phyloP scores from a whole-genome alignment of 2,888 invertebrate species.

The Limnephilus lunatus region DNA sequence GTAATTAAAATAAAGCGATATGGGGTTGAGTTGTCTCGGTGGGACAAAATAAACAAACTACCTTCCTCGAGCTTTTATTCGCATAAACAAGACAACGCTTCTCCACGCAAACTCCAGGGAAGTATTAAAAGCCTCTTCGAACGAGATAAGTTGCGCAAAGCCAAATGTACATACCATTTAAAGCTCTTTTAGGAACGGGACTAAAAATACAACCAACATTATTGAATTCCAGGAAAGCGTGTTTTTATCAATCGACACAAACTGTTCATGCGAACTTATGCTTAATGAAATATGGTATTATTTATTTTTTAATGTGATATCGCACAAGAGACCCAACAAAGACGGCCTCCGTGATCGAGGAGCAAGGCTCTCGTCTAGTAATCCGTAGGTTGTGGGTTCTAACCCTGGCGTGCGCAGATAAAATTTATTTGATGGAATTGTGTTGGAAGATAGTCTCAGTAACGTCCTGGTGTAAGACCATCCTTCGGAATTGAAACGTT shows the following conservation, averaged over 20 bases:
- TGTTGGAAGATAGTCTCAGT: no score
- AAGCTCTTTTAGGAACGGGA: neutral
- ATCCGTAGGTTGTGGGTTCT: no score
- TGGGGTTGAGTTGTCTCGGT: constrained; percentile 48
- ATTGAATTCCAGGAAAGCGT: neutral
- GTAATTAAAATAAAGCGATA: constrained; percentile 58
- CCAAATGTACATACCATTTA: constrained; percentile 26
- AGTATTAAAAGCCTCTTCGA: constrained; percentile 49
- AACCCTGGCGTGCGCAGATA: no score
- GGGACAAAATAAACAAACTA: constrained; percentile 54
- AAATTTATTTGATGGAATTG: no score
- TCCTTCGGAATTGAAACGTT: no score
- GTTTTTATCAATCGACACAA: neutral
- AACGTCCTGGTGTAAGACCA: no score
- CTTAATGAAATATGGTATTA: no score
- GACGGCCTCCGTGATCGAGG: no score
- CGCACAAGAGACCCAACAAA: no score
- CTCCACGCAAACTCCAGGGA: constrained; percentile 38
- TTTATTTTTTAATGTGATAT: no score
- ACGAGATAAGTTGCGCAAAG: constrained; percentile 17
- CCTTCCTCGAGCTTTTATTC: constrained; percentile 42
- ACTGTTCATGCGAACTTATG: neutral
- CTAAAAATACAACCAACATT: neutral
- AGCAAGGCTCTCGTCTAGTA: no score
- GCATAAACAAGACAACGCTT: constrained; percentile 43